phyloP scores from a whole-genome alignment of 1,140 invertebrate genomes.

The Eulimnadia texana region DNA sequence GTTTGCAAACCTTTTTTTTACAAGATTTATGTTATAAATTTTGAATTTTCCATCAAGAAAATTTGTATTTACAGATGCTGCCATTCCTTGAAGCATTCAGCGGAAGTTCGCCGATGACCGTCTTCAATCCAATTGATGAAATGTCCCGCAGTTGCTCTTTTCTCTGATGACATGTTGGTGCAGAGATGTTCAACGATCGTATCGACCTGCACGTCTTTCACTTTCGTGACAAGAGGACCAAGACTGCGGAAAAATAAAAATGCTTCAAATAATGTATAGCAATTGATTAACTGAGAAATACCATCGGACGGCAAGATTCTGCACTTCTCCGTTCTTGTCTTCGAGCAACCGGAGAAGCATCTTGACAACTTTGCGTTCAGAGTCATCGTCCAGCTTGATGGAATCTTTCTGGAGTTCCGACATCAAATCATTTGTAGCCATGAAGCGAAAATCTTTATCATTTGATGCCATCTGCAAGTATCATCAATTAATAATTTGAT shows the following conservation, averaged over 20 bases:
- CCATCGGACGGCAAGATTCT: slow-evolving; percentile 98
- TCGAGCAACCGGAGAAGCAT: slow-evolving; percentile 88
- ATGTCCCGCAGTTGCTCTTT: slow-evolving; percentile 95
- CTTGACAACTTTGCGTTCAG: slow-evolving; percentile 92
- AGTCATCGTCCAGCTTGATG: slow-evolving; percentile 97
- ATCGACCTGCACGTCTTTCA: slow-evolving; percentile 93
- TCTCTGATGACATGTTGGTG: slow-evolving; percentile 91
- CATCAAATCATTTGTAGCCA: slow-evolving; percentile 99
- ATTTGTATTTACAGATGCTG: slow-evolving; percentile 87
- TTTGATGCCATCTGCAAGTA: slow-evolving; percentile 99
- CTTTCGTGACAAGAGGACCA: slow-evolving; percentile 95
- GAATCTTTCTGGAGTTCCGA: slow-evolving; percentile 95
- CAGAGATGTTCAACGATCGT: slow-evolving; percentile 93
- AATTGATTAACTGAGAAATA: too few relatives aligned
- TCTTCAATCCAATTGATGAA: slow-evolving; percentile 94
- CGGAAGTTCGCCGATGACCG: slow-evolving; percentile 89
- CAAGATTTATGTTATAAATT: too few relatives aligned
- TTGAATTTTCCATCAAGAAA: too few relatives aligned
- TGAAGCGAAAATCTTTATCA: slow-evolving; percentile 98
- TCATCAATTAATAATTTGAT: too few relatives aligned
- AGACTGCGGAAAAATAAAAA: slow-evolving; percentile 44
- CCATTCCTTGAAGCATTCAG: slow-evolving; percentile 70
- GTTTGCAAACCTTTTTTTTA: slow-evolving; percentile 62
- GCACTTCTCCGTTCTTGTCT: slow-evolving; percentile 99
- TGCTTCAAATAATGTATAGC: too few relatives aligned